Evolutionary conservation across 2,888 invertebrate genomes (phyloP).

Genomic region (Mactromeris polynyma): DNA sequence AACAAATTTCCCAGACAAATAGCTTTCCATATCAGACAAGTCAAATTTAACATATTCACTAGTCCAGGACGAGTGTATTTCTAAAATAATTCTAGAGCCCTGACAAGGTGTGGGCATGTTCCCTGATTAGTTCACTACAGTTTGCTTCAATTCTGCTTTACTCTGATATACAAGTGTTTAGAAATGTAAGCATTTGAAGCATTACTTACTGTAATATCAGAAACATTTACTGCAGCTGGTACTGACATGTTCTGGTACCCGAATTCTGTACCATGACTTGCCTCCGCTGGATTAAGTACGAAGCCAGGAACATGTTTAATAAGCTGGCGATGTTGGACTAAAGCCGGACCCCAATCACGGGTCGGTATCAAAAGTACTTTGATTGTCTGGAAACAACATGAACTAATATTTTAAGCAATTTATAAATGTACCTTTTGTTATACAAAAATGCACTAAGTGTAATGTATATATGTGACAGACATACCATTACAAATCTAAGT

Average conservation of each 20-base stretch:
- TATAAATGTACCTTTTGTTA: no score
- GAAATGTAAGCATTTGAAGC: not conserved
- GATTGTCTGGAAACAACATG: slow-evolving; percentile 71
- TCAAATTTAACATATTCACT: no score
- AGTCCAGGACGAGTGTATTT: no score
- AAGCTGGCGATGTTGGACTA: slow-evolving; percentile 77
- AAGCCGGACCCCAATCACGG: slow-evolving; percentile 81
- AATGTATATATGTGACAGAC: no score
- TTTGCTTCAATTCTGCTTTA: not conserved
- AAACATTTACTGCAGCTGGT: not conserved
- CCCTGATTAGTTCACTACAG: no score
- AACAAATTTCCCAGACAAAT: no score
- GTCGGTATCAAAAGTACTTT: slow-evolving; percentile 73
- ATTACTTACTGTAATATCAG: slow-evolving; percentile 39
- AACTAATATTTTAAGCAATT: no score
- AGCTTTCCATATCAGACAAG: no score
- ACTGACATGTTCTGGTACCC: slow-evolving; percentile 52
- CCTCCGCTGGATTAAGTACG: slow-evolving; percentile 73
- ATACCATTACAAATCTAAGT: no score
- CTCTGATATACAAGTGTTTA: not conserved
- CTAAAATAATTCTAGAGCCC: no score
- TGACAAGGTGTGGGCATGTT: no score
- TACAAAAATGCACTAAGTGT: no score
- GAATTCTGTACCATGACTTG: slow-evolving; percentile 25
- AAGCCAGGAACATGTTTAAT: slow-evolving; percentile 79